Evolutionary conservation across 2,113 vertebrate genomes (phyloP).

Genomic region (Prochilodus magdalenae): DNA sequence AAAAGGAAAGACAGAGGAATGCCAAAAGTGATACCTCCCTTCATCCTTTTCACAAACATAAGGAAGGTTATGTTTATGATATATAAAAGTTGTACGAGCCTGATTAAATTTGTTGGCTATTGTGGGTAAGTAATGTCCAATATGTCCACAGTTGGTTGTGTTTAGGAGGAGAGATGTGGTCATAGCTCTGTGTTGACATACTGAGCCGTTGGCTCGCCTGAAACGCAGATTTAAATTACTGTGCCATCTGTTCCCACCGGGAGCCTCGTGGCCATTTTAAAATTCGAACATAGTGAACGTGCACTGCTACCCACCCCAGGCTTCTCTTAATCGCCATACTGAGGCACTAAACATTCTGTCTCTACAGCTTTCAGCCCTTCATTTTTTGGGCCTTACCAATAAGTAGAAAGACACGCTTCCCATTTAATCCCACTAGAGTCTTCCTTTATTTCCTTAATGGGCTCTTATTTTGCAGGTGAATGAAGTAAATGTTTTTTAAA

Average conservation of each 20-base stretch:
- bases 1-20: no score
- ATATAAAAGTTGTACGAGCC: constrained; percentile 15
- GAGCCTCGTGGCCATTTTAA: constrained; percentile 61
- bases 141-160: constrained; percentile 45
- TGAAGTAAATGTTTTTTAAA: no score
- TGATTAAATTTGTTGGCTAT: constrained; percentile 14
- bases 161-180: constrained; percentile 34
- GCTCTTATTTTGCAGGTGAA: no score
- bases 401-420: not conserved
- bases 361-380: not conserved
- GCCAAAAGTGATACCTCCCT: not conserved
- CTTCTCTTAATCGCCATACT: not conserved
- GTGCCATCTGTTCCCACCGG: constrained; percentile 66
- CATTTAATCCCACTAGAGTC: not conserved
- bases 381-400: not conserved
- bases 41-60: constrained; percentile 31
- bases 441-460: not conserved
- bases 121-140: constrained; percentile 37
- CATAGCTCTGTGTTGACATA: constrained; percentile 56
- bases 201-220: constrained; percentile 62
- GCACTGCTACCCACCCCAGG: constrained; percentile 12
- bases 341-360: not conserved
- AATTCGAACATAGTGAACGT: constrained; percentile 44
- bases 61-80: constrained; percentile 25
- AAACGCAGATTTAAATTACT: constrained; percentile 65